These are phyloP conservation scores for Sparus aurata DNA, from an alignment of 2,797 vertebrate genomes.

Conservation along the genomic window DNA sequence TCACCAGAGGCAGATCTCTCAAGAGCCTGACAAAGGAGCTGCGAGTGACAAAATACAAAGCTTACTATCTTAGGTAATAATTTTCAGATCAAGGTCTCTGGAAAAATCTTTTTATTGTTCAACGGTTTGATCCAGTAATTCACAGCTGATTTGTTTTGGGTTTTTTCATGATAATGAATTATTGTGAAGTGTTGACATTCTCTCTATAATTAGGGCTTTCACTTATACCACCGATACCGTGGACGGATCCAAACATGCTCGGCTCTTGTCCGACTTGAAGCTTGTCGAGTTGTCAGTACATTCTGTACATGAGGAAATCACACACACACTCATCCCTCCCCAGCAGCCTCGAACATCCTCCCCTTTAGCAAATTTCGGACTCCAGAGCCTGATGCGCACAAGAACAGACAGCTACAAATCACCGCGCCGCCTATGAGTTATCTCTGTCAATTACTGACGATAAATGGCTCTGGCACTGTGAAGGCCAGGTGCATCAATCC, in stretches of 20 bases:
- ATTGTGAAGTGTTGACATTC: slow-evolving; percentile 2
- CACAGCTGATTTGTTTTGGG: slow-evolving; percentile 4
- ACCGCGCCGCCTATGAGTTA: slow-evolving; percentile 67
- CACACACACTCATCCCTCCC: slow-evolving; percentile 14
- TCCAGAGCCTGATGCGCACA: slow-evolving; percentile 49
- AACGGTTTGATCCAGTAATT: background rate
- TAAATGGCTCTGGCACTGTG: slow-evolving; percentile 73
- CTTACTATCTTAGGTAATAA: background rate
- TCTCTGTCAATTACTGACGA: slow-evolving; percentile 82
- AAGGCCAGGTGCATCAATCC: slow-evolving; percentile 82
- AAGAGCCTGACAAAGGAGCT: background rate
- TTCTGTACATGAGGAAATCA: slow-evolving; percentile 40
- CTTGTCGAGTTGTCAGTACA: slow-evolving; percentile 35
- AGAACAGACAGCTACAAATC: slow-evolving; percentile 75
- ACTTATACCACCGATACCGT: background rate
- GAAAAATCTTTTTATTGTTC: background rate
- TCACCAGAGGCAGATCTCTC: background rate
- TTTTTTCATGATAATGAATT: background rate
- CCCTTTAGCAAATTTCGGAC: slow-evolving; percentile 60
- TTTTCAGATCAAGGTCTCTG: background rate
- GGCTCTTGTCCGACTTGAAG: background rate
- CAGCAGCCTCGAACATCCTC: slow-evolving; percentile 39
- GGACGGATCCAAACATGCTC: slow-evolving; percentile 2
- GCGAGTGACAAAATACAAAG: background rate
- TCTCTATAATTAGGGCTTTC: slow-evolving; percentile 31